Conservation (phyloP, 2,888 invertebrate genomes). For the Dryobota labecula region DNA sequence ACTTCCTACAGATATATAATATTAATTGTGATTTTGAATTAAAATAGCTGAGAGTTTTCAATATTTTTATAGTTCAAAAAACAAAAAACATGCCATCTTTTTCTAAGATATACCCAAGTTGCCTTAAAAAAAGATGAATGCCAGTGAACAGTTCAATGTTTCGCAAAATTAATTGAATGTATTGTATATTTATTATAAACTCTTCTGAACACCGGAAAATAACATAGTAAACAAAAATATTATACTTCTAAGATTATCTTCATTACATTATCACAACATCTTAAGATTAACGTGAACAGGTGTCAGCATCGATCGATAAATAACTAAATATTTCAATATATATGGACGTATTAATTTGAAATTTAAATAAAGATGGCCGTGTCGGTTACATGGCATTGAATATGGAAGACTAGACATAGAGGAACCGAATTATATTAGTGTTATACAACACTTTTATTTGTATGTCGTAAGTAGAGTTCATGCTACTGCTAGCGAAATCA, state of each 20-base stretch:
- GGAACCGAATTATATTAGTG: conserved; percentile 66
- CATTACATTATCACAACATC: conserved; percentile 54
- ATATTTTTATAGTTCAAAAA: too few relatives aligned
- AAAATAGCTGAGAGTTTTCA: neutral
- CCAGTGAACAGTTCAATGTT: neutral
- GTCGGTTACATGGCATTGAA: conserved; percentile 57
- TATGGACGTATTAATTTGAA: conserved; percentile 62
- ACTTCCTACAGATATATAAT: too few relatives aligned
- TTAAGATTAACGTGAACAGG: conserved; percentile 60
- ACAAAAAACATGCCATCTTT: neutral
- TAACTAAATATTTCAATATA: conserved; percentile 57
- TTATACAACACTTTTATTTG: conserved; percentile 53
- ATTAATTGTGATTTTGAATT: too few relatives aligned
- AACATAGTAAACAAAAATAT: conserved; percentile 40
- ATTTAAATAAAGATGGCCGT: conserved; percentile 58
- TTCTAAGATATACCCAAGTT: too few relatives aligned
- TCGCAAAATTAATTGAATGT: conserved; percentile 2
- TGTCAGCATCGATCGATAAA: conserved; percentile 61
- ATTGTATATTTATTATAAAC: neutral
- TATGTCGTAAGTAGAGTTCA: conserved; percentile 22
- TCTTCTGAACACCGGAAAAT: conserved; percentile 28
- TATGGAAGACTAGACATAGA: conserved; percentile 67
- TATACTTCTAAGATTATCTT: conserved; percentile 36
- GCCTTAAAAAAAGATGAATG: too few relatives aligned
- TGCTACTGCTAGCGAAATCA: neutral